phyloP scores from a whole-genome alignment of 64 coral and sea anemone genomes.

The Pachyseris speciosa region DNA sequence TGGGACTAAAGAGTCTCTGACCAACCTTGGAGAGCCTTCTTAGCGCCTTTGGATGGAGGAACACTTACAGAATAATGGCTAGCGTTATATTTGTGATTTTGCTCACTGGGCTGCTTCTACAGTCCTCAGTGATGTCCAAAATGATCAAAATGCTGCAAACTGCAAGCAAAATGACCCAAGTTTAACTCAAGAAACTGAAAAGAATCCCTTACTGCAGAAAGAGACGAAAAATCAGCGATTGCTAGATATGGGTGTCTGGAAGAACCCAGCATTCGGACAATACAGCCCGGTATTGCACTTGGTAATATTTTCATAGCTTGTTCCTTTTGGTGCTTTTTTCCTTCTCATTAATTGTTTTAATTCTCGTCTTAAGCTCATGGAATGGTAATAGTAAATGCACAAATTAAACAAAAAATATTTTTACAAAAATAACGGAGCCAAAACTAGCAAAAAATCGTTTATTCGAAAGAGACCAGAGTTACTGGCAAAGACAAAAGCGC shows the following conservation, averaged over 20 bases:
- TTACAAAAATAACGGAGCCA: no score
- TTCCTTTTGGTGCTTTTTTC: no score
- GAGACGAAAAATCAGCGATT: not conserved
- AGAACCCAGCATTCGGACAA: not conserved
- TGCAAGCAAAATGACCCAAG: not conserved
- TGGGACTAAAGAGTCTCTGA: constrained; percentile 2
- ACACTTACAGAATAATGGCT: not conserved
- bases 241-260: not conserved
- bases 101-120: not conserved
- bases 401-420: no score
- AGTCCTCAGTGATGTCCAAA: not conserved
- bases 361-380: no score
- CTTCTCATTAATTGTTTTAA: no score
- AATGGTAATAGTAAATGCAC: no score
- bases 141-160: not conserved
- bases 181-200: not conserved
- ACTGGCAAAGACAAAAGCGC: no score
- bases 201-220: not conserved
- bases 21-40: constrained; percentile 13
- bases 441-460: no score
- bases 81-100: not conserved
- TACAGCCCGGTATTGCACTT: not conserved
- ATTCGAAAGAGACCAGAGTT: no score
- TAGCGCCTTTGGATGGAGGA: not conserved
- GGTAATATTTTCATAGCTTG: no score